Percentiles rank a stretch among this genome's conserved stretches.
Evolutionary conservation across 2,113 vertebrate species (phyloP).

Genomic region (Epinephelus fuscoguttatus): DNA sequence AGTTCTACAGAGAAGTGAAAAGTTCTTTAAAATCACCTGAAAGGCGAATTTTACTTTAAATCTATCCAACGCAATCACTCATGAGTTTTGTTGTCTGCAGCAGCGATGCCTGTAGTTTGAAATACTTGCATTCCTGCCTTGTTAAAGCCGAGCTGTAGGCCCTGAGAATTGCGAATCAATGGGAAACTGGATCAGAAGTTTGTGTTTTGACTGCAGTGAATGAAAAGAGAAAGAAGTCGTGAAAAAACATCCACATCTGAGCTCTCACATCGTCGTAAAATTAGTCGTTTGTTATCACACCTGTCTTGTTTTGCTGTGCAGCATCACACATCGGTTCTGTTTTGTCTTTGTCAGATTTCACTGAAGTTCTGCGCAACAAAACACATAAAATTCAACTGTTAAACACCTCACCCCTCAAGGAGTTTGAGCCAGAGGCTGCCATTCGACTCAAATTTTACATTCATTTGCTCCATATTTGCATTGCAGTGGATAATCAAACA

Average conservation of each 20-base stretch:
- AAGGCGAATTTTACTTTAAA: neutral
- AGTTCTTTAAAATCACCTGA: neutral
- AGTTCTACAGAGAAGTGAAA: conserved; percentile 2
- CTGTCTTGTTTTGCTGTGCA: neutral
- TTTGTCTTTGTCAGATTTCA: neutral
- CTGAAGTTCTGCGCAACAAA: conserved; percentile 1
- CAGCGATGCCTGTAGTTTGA: neutral
- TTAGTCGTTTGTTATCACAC: conserved; percentile 1
- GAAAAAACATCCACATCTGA: neutral
- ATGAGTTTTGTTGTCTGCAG: neutral
- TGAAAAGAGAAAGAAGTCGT: neutral
- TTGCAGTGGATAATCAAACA: conserved; percentile 42
- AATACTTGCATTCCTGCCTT: neutral
- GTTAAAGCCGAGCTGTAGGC: conserved; percentile 4
- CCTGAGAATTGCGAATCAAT: conserved; percentile 3
- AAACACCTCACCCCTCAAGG: neutral
- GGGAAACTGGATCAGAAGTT: conserved; percentile 11
- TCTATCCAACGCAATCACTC: neutral
- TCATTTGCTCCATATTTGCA: conserved; percentile 46
- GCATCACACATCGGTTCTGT: neutral
- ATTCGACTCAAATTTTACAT: conserved; percentile 10
- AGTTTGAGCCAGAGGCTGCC: conserved; percentile 3
- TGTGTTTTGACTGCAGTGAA: neutral
- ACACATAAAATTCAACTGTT: neutral
- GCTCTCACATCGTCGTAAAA: conserved; percentile 6